These are phyloP conservation scores for Tautogolabrus adspersus DNA, from an alignment of 2,113 vertebrate genomes.

Conservation along the genomic window DNA sequence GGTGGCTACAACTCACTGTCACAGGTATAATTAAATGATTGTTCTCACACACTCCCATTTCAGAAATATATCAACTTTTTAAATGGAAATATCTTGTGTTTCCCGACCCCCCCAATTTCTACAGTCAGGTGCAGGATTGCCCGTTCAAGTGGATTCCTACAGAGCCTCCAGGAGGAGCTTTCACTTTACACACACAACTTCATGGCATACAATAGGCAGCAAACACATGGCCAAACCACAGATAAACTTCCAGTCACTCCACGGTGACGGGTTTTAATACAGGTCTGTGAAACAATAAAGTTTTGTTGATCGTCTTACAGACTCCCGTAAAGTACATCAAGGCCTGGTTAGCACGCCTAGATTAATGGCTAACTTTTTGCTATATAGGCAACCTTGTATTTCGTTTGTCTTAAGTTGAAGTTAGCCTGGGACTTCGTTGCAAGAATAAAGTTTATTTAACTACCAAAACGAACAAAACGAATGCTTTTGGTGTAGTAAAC, in stretches of 20 bases:
- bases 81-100: too few species aligned
- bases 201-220: slow-evolving; percentile 12
- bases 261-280: not conserved
- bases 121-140: not conserved
- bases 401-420: slow-evolving; percentile 10
- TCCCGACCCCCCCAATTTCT: too few species aligned
- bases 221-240: not conserved
- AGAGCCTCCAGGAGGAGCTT: too few species aligned
- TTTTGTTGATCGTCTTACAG: not conserved
- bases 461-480: not conserved
- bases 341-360: slow-evolving; percentile 35
- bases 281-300: not conserved
- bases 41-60: too few species aligned
- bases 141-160: too few species aligned
- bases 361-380: slow-evolving; percentile 38
- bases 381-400: slow-evolving; percentile 28
- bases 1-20: too few species aligned
- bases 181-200: not conserved
- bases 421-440: not conserved
- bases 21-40: too few species aligned
- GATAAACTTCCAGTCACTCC: not conserved
- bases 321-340: not conserved
- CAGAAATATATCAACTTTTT: too few species aligned
- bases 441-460: not conserved
- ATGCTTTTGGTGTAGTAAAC: not conserved